Percentiles rank a stretch among this genome's conserved stretches.
These are phyloP conservation scores for Drymonia ruficornis DNA, from an alignment of 2,888 invertebrate species.

Conservation along the genomic window DNA sequence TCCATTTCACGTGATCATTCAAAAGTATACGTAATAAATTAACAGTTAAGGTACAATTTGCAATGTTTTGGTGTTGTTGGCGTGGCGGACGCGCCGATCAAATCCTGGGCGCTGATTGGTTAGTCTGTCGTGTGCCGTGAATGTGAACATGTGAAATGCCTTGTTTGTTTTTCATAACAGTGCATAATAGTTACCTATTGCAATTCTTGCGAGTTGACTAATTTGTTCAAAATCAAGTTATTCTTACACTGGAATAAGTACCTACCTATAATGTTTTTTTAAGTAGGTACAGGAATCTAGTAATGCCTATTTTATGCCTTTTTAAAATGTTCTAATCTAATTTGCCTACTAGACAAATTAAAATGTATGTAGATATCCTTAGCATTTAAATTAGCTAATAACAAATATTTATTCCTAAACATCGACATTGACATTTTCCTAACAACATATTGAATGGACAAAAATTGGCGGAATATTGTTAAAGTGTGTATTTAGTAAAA, in stretches of 20 bases:
- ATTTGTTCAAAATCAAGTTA: no score
- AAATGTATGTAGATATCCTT: slow-evolving; percentile 1
- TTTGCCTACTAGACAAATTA: no score
- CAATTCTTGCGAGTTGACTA: background rate
- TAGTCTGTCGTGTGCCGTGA: slow-evolving; percentile 24
- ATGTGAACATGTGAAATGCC: slow-evolving; percentile 34
- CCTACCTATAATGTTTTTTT: no score
- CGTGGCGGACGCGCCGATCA: slow-evolving; percentile 54
- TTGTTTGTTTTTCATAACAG: slow-evolving; percentile 26
- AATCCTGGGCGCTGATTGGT: slow-evolving; percentile 45
- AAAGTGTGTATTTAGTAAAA: background rate
- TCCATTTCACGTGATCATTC: slow-evolving; percentile 12
- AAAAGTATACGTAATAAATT: slow-evolving; percentile 23
- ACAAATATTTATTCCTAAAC: slow-evolving; percentile 24
- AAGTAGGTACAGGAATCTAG: no score
- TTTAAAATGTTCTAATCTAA: no score
- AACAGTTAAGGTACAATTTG: slow-evolving; percentile 21
- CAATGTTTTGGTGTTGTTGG: slow-evolving; percentile 28
- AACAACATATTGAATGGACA: background rate
- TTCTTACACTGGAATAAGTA: no score
- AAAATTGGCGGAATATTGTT: no score
- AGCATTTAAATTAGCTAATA: slow-evolving; percentile 24
- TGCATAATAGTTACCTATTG: slow-evolving; percentile 1
- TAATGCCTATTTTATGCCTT: no score
- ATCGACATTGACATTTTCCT: slow-evolving; percentile 50